These are phyloP conservation scores for Cyphomyrmex costatus DNA, from an alignment of 1,140 invertebrate species.

Conservation along the genomic window DNA sequence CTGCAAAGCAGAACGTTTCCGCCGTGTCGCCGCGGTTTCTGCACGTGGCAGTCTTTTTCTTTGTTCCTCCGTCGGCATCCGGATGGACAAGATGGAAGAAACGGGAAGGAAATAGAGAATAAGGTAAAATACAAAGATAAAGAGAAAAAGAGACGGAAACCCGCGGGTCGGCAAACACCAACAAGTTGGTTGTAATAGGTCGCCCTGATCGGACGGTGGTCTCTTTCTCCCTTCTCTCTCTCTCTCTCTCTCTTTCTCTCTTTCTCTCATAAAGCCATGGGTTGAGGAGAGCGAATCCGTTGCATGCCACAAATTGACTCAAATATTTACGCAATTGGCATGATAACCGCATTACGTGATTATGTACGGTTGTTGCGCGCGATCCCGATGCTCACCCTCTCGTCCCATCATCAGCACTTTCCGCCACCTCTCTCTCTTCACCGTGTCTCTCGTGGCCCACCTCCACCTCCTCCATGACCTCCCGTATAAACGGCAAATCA, in stretches of 20 bases:
- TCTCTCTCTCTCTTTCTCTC: constrained; percentile 34
- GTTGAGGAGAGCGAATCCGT: constrained; percentile 75
- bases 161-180: constrained; percentile 67
- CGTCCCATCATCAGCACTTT: constrained; percentile 73
- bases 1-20: constrained; percentile 51
- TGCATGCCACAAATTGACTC: constrained; percentile 85
- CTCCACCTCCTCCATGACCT: constrained; percentile 67
- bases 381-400: constrained; percentile 80
- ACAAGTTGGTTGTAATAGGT: constrained; percentile 75
- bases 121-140: constrained; percentile 48
- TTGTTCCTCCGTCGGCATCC: constrained; percentile 39
- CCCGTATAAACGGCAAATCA: constrained; percentile 79
- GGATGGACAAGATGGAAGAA: neutral
- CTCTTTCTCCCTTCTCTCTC: constrained; percentile 45
- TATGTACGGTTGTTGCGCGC: constrained; percentile 84
- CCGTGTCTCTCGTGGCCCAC: constrained; percentile 24
- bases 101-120: constrained; percentile 61
- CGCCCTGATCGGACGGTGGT: constrained; percentile 70
- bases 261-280: constrained; percentile 53
- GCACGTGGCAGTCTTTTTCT: constrained; percentile 49
- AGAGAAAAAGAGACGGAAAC: constrained; percentile 24
- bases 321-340: constrained; percentile 86
- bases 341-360: constrained; percentile 85
- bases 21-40: constrained; percentile 39
- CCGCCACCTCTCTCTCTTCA: constrained; percentile 55